Conservation (phyloP, 2,888 invertebrate genomes). For the Acrobasis consociella region DNA sequence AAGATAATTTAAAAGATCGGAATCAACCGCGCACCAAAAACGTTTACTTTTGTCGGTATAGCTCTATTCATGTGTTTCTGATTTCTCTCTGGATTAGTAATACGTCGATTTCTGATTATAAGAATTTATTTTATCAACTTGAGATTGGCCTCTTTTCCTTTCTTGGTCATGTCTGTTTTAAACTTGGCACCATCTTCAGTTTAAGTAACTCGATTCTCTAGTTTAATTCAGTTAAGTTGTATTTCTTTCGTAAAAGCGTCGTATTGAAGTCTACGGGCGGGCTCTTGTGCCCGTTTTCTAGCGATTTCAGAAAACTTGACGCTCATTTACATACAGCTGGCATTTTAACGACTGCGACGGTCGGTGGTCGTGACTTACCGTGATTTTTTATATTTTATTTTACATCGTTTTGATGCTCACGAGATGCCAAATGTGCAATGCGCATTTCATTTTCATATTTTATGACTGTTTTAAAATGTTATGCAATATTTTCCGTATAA, state of each 20-base stretch:
- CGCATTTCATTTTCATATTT: not conserved
- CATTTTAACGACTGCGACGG: constrained; percentile 18
- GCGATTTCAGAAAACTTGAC: constrained; percentile 12
- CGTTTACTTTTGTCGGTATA: too few relatives aligned
- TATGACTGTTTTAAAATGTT: not conserved
- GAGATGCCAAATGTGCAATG: constrained; percentile 1
- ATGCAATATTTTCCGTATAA: not conserved
- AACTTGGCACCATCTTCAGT: too few relatives aligned
- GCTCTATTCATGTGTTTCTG: too few relatives aligned
- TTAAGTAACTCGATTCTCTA: not conserved
- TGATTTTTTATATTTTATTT: constrained; percentile 14
- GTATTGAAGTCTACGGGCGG: not conserved
- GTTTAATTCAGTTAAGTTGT: not conserved
- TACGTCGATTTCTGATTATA: too few relatives aligned
- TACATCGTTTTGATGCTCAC: constrained; percentile 9
- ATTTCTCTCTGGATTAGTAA: too few relatives aligned
- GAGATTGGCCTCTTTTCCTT: too few relatives aligned
- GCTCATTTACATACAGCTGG: constrained; percentile 16
- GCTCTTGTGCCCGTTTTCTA: constrained; percentile 5
- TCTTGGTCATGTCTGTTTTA: too few relatives aligned
- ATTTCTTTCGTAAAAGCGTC: not conserved
- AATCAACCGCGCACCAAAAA: too few relatives aligned
- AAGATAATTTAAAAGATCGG: too few relatives aligned
- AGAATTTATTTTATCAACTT: too few relatives aligned
- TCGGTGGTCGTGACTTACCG: constrained; percentile 16